These are phyloP conservation scores for Andrena fulva DNA, from an alignment of 2,888 invertebrate genomes.

Conservation along the genomic window DNA sequence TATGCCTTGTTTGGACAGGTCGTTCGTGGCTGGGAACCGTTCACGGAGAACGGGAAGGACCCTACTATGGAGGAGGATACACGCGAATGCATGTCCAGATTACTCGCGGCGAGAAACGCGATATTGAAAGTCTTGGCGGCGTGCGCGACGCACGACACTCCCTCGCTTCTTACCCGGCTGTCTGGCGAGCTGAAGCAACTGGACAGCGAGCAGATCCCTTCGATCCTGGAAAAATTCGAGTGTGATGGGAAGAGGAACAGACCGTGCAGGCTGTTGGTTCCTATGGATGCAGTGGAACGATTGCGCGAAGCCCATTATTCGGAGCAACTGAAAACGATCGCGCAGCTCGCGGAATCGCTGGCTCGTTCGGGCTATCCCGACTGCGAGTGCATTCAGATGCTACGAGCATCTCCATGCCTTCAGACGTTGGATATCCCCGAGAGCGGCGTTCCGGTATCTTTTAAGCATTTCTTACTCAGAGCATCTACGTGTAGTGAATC, in stretches of 20 bases:
- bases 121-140: slow-evolving; percentile 80
- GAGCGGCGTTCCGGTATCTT: slow-evolving; percentile 76
- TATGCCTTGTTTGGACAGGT: slow-evolving; percentile 70
- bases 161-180: slow-evolving; percentile 73
- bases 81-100: slow-evolving; percentile 78
- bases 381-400: slow-evolving; percentile 75
- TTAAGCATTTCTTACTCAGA: slow-evolving; percentile 78
- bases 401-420: slow-evolving; percentile 74
- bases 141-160: slow-evolving; percentile 74
- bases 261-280: slow-evolving; percentile 80
- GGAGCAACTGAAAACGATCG: slow-evolving; percentile 79
- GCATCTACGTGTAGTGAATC: slow-evolving; percentile 83
- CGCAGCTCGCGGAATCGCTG: slow-evolving; percentile 78
- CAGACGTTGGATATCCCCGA: slow-evolving; percentile 75
- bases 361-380: slow-evolving; percentile 75
- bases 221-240: slow-evolving; percentile 75
- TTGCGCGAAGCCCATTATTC: slow-evolving; percentile 81
- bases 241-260: slow-evolving; percentile 69
- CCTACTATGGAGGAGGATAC: slow-evolving; percentile 80
- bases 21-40: slow-evolving; percentile 82
- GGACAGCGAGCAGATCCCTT: slow-evolving; percentile 75
- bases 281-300: slow-evolving; percentile 81
- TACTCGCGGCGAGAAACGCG: slow-evolving; percentile 79
- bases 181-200: slow-evolving; percentile 75
- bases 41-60: slow-evolving; percentile 71